phyloP scores from a whole-genome alignment of 2,113 vertebrate genomes.

The Ellobius talpinus region DNA sequence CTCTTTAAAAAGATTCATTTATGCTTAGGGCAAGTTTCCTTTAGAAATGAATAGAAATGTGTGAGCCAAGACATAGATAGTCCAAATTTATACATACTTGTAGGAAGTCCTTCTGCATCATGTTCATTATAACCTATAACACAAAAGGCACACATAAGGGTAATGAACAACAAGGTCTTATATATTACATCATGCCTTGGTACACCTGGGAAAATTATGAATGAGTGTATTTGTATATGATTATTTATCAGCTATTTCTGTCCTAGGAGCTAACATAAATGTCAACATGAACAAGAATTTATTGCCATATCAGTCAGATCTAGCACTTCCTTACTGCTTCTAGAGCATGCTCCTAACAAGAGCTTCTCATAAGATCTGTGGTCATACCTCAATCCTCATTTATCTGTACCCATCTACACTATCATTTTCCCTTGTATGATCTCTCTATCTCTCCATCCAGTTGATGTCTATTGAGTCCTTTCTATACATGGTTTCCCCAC shows the following conservation, averaged over 20 bases:
- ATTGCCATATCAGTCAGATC: background rate
- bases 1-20: background rate
- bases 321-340: background rate
- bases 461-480: background rate
- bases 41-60: background rate
- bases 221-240: background rate
- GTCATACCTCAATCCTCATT: background rate
- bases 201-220: background rate
- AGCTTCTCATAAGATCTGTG: background rate
- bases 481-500: background rate
- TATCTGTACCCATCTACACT: accelerated
- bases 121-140: conserved; percentile 84
- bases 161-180: background rate
- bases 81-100: conserved; percentile 78
- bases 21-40: background rate
- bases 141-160: background rate
- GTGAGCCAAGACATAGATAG: background rate
- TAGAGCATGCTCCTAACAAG: background rate
- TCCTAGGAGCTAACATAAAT: background rate
- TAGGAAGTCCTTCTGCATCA: background rate
- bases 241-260: background rate
- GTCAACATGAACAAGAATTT: background rate
- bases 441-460: background rate
- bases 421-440: background rate
- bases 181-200: background rate